Evolutionary conservation across 2,797 vertebrate species (phyloP).

Genomic region (Poecilia picta): DNA sequence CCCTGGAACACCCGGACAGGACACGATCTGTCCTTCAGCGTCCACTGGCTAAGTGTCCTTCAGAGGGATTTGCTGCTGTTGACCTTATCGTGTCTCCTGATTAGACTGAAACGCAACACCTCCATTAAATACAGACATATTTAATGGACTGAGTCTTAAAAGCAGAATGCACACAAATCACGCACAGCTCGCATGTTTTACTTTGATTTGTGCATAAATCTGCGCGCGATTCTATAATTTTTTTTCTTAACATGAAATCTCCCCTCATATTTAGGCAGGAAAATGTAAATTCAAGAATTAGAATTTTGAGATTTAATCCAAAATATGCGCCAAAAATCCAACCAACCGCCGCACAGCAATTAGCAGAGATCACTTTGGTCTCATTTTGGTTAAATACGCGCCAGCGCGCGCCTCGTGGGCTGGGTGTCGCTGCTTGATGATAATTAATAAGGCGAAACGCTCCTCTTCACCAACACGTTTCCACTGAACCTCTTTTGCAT

Average conservation of each 20-base stretch:
- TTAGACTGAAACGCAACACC: slow-evolving; percentile 1
- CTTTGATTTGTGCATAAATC: neutral
- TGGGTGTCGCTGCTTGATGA: slow-evolving; percentile 41
- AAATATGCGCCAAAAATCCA: neutral
- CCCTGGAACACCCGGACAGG: slow-evolving; percentile 11
- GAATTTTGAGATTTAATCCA: neutral
- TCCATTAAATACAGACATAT: slow-evolving; percentile 1
- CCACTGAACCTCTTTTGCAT: slow-evolving; percentile 66
- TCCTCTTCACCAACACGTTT: slow-evolving; percentile 57
- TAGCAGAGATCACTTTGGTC: slow-evolving; percentile 17
- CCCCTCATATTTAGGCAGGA: neutral
- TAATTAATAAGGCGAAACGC: slow-evolving; percentile 56
- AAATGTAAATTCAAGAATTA: neutral
- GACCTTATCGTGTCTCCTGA: slow-evolving; percentile 31
- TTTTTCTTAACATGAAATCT: neutral
- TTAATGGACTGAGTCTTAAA: neutral
- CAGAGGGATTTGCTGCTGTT: slow-evolving; percentile 41
- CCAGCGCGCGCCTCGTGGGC: slow-evolving; percentile 19
- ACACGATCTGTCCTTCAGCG: slow-evolving; percentile 32
- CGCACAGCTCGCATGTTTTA: neutral
- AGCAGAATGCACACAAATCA: neutral
- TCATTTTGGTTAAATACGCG: slow-evolving; percentile 37
- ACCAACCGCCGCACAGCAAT: slow-evolving; percentile 2
- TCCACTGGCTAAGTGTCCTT: slow-evolving; percentile 44
- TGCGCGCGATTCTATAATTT: neutral